phyloP scores from a whole-genome alignment of 1,140 invertebrate species.

The Pseudomyrmex concolor region DNA sequence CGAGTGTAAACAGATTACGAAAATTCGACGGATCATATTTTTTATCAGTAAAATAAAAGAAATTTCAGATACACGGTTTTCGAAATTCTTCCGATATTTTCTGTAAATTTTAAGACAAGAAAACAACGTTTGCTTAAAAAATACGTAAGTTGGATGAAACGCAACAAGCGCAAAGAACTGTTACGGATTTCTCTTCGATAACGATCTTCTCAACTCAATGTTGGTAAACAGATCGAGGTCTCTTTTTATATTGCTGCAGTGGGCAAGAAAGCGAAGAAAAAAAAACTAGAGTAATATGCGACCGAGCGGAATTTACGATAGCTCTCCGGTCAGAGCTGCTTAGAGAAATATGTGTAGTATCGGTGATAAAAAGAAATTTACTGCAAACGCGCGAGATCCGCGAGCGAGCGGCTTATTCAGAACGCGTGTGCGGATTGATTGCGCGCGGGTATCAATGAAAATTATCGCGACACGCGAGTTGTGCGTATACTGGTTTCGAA shows the following conservation, averaged over 20 bases:
- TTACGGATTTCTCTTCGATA: no score
- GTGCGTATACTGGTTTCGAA: no score
- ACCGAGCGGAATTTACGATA: neutral
- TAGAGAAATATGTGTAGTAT: neutral
- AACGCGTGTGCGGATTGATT: no score
- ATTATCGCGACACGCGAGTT: no score
- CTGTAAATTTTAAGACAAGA: no score
- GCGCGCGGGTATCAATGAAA: no score
- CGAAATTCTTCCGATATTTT: neutral
- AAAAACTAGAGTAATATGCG: neutral
- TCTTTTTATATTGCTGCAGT: neutral
- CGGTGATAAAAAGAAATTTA: conserved; percentile 20
- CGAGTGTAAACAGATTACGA: neutral
- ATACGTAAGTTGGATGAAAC: no score
- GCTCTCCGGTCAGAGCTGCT: neutral
- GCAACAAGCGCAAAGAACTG: no score
- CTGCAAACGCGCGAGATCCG: neutral
- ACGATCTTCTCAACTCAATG: no score
- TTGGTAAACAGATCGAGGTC: neutral
- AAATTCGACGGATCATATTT: no score
- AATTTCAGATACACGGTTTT: neutral
- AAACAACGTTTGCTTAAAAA: no score
- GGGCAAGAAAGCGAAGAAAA: neutral
- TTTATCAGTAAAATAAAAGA: no score
- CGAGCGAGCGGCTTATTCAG: neutral